phyloP scores from a whole-genome alignment of 2,797 vertebrate species.

The Tadarida brasiliensis region DNA sequence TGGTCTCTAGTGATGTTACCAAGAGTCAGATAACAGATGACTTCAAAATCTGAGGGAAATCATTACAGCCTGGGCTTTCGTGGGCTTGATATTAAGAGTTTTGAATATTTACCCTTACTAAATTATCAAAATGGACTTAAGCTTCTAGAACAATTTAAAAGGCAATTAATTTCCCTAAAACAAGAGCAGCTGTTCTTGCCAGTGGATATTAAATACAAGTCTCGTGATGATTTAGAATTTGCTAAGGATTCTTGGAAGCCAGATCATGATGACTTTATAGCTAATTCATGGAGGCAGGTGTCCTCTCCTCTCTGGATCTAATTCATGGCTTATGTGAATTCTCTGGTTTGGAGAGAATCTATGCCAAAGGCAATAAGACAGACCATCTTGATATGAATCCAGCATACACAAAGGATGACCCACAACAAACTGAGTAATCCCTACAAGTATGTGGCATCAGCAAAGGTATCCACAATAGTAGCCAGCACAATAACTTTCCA shows the following conservation, averaged over 20 bases:
- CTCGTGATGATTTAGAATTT: conserved; percentile 65
- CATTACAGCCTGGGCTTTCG: conserved; percentile 21
- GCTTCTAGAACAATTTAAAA: conserved; percentile 73
- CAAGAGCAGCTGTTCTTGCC: conserved; percentile 78
- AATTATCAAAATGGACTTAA: conserved; percentile 66
- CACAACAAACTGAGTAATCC: neutral
- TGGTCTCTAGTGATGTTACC: neutral
- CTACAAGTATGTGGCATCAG: neutral
- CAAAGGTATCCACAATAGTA: neutral
- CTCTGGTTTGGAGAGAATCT: conserved; percentile 47
- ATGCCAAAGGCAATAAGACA: conserved; percentile 35
- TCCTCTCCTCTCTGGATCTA: conserved; percentile 19
- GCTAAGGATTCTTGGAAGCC: conserved; percentile 62
- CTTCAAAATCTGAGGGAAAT: conserved; percentile 41
- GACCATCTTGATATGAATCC: neutral
- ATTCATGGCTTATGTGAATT: conserved; percentile 43
- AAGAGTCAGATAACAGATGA: neutral
- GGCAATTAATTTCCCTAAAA: conserved; percentile 78
- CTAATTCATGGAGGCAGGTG: conserved; percentile 54
- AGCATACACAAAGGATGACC: conserved; percentile 6
- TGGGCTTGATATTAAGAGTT: conserved; percentile 27
- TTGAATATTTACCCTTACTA: conserved; percentile 44
- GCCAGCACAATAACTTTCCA: neutral
- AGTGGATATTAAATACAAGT: conserved; percentile 69
- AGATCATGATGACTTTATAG: conserved; percentile 36